These are phyloP conservation scores for Apis laboriosa DNA, from an alignment of 1,140 invertebrate genomes.

Conservation along the genomic window DNA sequence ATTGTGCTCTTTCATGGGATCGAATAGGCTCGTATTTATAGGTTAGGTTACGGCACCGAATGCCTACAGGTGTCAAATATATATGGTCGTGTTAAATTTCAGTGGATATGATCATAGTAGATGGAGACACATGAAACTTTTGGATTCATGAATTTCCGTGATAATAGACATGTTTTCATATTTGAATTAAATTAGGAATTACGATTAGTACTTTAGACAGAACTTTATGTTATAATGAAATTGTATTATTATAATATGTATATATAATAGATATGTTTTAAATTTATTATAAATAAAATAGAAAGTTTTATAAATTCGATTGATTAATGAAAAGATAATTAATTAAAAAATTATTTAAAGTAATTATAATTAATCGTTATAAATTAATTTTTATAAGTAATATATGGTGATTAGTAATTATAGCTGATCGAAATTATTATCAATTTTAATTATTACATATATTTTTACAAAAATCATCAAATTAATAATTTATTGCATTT, in stretches of 20 bases:
- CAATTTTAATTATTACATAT: neutral
- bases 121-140: slow-evolving; percentile 7
- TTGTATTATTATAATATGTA: neutral
- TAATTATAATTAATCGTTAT: neutral
- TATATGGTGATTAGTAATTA: too few species aligned
- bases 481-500: neutral
- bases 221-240: neutral
- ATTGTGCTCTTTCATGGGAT: slow-evolving; percentile 42
- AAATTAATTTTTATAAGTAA: neutral
- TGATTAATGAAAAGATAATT: neutral
- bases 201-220: neutral
- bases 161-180: slow-evolving; percentile 13
- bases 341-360: too few species aligned
- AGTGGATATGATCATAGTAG: neutral
- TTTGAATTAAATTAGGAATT: neutral
- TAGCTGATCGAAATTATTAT: neutral
- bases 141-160: neutral
- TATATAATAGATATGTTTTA: too few species aligned
- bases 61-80: slow-evolving; percentile 56
- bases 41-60: slow-evolving; percentile 46
- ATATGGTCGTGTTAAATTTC: slow-evolving; percentile 26
- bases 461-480: neutral
- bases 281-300: neutral
- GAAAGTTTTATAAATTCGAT: neutral
- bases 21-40: slow-evolving; percentile 55